Evolutionary conservation across 2,113 vertebrate species (phyloP), one percentile per base, ranked within the genome.

Genomic region (chimpanzee (Pan troglodytes)): DNA sequence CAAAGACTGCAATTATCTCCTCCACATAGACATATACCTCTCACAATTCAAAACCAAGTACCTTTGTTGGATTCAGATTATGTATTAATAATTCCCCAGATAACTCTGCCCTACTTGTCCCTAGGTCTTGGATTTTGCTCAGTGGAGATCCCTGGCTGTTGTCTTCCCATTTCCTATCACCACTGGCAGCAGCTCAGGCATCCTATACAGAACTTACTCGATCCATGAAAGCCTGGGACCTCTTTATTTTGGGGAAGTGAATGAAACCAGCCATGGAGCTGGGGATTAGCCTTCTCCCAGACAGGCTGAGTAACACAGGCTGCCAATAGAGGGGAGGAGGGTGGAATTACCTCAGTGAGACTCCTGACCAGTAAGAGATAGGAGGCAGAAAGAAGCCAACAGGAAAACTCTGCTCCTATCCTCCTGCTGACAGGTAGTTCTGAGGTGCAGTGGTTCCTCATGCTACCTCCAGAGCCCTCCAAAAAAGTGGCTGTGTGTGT

Each of bases 1-100:
- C 76, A 95, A 91, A 27, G 72, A 16, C 38, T 87, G 18, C 93
- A 82, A 83, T 48, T 23, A 86, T 57, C 23, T 25, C 48, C 67
- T 87, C 48, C 68, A 45, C 9, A 64, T 20, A 96, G 10, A 92
- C 2, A 48, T 48, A 61, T 73, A 87, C n/a, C 40, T 93, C 70
- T 81, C 80, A 8, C 10, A 89, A 9, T 75, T 86, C 30, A 52
- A 76, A 22, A 22, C 35, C 0, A 23, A 90, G 25, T 12, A 48
- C 57, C 73, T 55, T 2, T n/a, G 14, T 8, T 50, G 10, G 43
- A 90, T 17, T 70, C 27, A 12, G 48, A n/a, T 64, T 48, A 6
- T 20, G 7, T 0, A 13, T 64, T 64, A 30, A 32, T 32, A 11
- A 8, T 45, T 86, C 50, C 35, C 27, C 12, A 23, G 30, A 2